Percentiles rank a stretch among this genome's conserved stretches.
phyloP scores from a whole-genome alignment of 2,113 vertebrate species.

The Leucopsar rothschildi region DNA sequence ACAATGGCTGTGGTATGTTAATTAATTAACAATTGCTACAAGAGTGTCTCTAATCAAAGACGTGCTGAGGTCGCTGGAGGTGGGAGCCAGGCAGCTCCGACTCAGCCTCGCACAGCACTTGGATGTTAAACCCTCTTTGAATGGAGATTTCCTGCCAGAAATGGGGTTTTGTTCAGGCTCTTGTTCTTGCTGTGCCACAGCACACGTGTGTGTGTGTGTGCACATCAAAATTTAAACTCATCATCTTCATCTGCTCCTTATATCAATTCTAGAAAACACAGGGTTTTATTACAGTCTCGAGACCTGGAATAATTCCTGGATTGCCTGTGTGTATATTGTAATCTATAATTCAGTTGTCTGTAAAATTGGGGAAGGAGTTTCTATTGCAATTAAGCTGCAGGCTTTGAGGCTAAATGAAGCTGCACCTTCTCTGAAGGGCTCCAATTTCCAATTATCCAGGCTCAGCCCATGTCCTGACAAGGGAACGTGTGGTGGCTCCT shows the following conservation, averaged over 20 bases:
- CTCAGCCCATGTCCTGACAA: background rate
- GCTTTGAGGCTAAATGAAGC: conserved; percentile 13
- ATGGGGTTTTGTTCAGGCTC: no score
- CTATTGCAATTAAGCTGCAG: conserved; percentile 47
- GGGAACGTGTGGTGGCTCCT: background rate
- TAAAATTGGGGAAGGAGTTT: conserved; percentile 4
- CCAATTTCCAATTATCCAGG: background rate
- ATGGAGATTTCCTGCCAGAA: background rate
- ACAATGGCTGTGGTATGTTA: background rate
- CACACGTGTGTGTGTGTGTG: background rate
- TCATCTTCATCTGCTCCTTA: background rate
- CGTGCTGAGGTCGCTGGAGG: background rate
- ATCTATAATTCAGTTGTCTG: conserved; percentile 29
- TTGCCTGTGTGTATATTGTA: background rate
- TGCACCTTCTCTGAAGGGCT: conserved; percentile 5
- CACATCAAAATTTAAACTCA: background rate
- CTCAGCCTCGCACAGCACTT: background rate
- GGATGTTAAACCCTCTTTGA: background rate
- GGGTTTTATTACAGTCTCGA: background rate
- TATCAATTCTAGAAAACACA: background rate
- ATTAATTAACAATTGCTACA: background rate
- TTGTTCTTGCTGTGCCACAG: no score
- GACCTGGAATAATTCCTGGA: background rate
- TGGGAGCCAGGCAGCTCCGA: background rate
- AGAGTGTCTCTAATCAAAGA: background rate